Evolutionary conservation across 2,888 invertebrate species (phyloP), one percentile per base, ranked within the genome.

Genomic region (Ophioninae sp.): DNA sequence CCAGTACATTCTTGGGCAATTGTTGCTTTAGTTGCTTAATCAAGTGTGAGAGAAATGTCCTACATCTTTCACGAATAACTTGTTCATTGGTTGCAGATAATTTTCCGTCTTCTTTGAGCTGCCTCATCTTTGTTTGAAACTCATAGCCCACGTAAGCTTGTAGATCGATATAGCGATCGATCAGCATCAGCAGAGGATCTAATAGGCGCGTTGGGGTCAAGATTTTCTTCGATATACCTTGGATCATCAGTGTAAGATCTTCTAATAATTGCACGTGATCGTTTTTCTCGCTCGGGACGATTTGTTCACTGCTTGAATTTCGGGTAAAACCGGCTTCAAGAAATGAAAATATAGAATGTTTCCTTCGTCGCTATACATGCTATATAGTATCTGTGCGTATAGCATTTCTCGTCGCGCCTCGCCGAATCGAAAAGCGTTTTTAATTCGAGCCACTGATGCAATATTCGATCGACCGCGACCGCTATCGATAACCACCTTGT

Each of bases 331-430:
- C 59, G 87, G 86, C 64, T 86, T 77, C 39, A 39, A 39, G 8
- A 39, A 39, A 39, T 39, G 39, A 39, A 39, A 39, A 39, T 39
- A 39, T 7, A 84, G 83, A 44, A 86, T 87, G 85, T 90, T 89
- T 61, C 17, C 67, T 7, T 87, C 85, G 83, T 90, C 88, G n/a
- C 64, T 56, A 79, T 89, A 90, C 86, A 90, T 88, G 17, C 79
- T 23, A 68, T 88, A 86, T 17, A 90, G 79, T n/a, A 87, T 73
- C 84, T 90, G 85, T 39, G 39, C 39, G 39, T 39, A 39, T 39
- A 39, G 39, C 39, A 39, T 39, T 39, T 39, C 39, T 39, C 39
- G 8, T 39, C 39, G 39, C 39, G 39, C 39, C 39, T 39, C 39
- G 39, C 39, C 39, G 8, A 39, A 39, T 39, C 39, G 39, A 39